Percentiles rank a stretch among this genome's conserved stretches.
Conservation (phyloP, 1,140 invertebrate genomes). For the Drosophila ananassae region DNA sequence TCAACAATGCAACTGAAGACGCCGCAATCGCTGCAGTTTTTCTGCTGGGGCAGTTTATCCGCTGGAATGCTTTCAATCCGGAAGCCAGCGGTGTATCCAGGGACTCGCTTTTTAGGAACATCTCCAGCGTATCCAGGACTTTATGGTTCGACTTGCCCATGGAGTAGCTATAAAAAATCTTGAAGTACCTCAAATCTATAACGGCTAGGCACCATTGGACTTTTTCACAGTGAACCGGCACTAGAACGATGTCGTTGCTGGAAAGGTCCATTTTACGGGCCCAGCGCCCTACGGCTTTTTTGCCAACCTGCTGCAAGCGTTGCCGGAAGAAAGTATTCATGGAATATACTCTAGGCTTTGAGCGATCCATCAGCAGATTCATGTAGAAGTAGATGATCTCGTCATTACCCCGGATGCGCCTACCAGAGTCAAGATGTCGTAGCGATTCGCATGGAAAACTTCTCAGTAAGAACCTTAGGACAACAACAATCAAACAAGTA, state of each 20-base stretch:
- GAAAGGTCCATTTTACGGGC: conserved; percentile 89
- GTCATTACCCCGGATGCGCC: conserved; percentile 97
- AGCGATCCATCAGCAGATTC: conserved; percentile 84
- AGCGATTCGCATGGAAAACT: conserved; percentile 87
- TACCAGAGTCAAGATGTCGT: conserved; percentile 92
- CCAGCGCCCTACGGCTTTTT: conserved; percentile 91
- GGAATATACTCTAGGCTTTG: conserved; percentile 88
- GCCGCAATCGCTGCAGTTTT: conserved; percentile 98
- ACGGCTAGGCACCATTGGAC: conserved; percentile 98
- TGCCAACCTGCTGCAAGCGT: conserved; percentile 88
- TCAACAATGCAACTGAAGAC: conserved; percentile 98
- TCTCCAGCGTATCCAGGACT: conserved; percentile 88
- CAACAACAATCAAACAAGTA: background rate
- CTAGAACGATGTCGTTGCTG: conserved; percentile 76
- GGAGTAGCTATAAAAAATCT: conserved; percentile 95
- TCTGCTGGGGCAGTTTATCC: conserved; percentile 94
- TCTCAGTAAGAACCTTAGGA: conserved; percentile 84
- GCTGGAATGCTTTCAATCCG: conserved; percentile 85
- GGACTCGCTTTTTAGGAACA: conserved; percentile 94
- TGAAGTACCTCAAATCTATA: conserved; percentile 91
- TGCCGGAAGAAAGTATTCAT: conserved; percentile 98
- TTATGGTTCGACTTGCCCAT: conserved; percentile 91
- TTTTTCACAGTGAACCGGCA: conserved; percentile 95
- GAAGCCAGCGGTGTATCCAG: conserved; percentile 91
- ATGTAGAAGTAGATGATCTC: conserved; percentile 89